phyloP scores from a whole-genome alignment of 2,888 invertebrate genomes.

The Morinoia aosen region DNA sequence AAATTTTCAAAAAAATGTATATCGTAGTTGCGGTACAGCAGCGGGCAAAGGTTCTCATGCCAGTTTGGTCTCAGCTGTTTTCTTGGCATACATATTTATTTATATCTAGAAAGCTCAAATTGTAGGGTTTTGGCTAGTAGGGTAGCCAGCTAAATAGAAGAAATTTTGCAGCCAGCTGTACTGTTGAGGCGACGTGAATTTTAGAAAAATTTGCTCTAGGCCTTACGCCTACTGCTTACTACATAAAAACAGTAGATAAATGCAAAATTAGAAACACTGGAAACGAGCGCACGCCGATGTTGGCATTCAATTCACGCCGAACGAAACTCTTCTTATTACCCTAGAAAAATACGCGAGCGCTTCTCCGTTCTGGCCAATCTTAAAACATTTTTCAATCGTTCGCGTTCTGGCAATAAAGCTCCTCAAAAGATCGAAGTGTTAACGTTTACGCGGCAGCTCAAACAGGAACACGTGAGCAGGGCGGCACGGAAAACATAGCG shows the following conservation, averaged over 20 bases:
- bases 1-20: no score
- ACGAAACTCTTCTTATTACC: neutral
- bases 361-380: neutral
- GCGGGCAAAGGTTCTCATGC: no score
- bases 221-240: neutral
- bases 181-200: no score
- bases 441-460: neutral
- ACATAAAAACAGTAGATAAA: neutral
- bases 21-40: no score
- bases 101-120: no score
- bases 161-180: no score
- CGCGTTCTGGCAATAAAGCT: neutral
- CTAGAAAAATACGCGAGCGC: neutral
- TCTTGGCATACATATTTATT: no score
- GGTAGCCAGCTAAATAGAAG: no score
- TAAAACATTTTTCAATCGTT: neutral
- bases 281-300: neutral
- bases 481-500: neutral
- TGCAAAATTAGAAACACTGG: neutral
- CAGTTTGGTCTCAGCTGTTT: no score
- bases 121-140: no score
- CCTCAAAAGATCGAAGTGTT: neutral
- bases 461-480: neutral
- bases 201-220: neutral
- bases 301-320: neutral